These are phyloP conservation scores for Orussus abietinus DNA, from an alignment of 1,140 invertebrate genomes.

Conservation along the genomic window DNA sequence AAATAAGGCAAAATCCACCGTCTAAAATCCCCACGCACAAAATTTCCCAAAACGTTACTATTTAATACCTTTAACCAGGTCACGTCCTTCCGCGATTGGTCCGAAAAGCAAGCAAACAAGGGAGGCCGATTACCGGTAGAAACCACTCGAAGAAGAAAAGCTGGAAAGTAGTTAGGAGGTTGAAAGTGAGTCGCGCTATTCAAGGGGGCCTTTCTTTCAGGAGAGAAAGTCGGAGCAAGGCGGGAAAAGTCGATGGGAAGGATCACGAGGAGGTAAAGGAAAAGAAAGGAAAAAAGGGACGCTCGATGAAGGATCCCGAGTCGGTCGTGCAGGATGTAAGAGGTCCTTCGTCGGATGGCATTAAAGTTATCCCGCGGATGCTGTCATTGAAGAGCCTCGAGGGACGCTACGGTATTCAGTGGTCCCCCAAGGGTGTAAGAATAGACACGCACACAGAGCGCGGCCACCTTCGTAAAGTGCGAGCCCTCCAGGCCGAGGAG, in stretches of 20 bases:
- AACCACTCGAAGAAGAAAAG: no score
- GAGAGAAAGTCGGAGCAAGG: no score
- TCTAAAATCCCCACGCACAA: no score
- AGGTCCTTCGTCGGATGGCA: conserved; percentile 14
- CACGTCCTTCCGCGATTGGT: no score
- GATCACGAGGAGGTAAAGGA: conserved; percentile 12
- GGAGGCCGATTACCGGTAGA: no score
- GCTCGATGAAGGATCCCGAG: not conserved
- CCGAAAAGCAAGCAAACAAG: no score
- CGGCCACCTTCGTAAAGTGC: conserved; percentile 10
- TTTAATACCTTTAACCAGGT: no score
- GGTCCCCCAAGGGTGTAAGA: conserved; percentile 12
- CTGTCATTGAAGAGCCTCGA: conserved; percentile 16
- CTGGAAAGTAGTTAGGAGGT: no score
- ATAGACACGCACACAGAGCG: conserved; percentile 2
- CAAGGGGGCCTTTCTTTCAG: no score
- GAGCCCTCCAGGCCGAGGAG: not conserved
- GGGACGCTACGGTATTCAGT: conserved; percentile 14
- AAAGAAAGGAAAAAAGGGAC: not conserved
- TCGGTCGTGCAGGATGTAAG: conserved; percentile 7
- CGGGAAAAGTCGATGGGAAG: conserved; percentile 4
- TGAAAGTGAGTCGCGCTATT: no score
- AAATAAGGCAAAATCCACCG: no score
- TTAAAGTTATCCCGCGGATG: conserved; percentile 17
- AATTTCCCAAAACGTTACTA: no score